Percentiles rank a stretch among this genome's conserved stretches.
Conservation (phyloP, 2,797 vertebrate species). For the Crocodylus rhombifer region DNA sequence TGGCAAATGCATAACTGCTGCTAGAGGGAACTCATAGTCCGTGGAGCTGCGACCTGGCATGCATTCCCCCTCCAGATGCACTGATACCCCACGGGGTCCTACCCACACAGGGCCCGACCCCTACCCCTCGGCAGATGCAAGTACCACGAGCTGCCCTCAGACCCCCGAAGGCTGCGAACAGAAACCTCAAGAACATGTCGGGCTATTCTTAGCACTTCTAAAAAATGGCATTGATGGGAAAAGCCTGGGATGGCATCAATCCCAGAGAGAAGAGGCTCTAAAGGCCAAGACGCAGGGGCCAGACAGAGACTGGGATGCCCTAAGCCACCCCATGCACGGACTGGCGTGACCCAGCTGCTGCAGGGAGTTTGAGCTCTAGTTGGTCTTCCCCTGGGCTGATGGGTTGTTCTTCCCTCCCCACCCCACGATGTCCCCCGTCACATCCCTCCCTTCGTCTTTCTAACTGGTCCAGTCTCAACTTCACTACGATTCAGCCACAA, state of each 20-base stretch:
- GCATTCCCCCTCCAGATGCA: not conserved
- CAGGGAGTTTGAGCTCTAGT: not conserved
- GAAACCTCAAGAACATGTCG: too few species aligned
- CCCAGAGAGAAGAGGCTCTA: too few species aligned
- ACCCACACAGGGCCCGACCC: not conserved
- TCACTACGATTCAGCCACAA: not conserved
- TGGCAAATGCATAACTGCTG: not conserved
- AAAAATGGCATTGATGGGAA: too few species aligned
- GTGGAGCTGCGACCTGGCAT: not conserved
- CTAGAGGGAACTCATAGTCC: not conserved
- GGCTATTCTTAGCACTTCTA: too few species aligned
- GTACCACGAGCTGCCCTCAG: not conserved
- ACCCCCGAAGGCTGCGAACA: too few species aligned
- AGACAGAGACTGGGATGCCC: not conserved
- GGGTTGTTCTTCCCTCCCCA: not conserved
- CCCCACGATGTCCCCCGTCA: not conserved
- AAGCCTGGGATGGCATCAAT: too few species aligned
- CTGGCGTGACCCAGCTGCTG: not conserved
- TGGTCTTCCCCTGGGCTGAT: not conserved
- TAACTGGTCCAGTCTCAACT: not conserved
- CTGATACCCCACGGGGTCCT: not conserved
- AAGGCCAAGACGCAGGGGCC: not conserved
- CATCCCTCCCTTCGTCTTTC: not conserved
- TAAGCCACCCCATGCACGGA: too few species aligned
- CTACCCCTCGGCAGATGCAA: not conserved